Conservation (phyloP, 2,888 invertebrate species). For the Acleris laterana region DNA sequence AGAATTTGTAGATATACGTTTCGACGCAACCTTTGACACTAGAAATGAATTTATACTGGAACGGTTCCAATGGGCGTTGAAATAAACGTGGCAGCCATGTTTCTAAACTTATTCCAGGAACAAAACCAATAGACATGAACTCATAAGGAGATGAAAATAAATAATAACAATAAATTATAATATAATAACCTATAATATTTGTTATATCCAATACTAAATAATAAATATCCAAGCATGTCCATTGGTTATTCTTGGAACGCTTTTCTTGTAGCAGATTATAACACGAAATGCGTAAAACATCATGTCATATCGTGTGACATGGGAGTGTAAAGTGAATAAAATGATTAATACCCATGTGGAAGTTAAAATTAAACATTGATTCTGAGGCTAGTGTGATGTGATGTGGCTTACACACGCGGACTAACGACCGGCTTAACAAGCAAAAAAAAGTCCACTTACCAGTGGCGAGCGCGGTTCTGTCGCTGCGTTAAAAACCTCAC, state of each 20-base stretch:
- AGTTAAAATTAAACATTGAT: slow-evolving; percentile 24
- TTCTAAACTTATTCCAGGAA: slow-evolving; percentile 23
- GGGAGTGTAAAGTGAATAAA: slow-evolving; percentile 3
- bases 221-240: background rate
- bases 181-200: background rate
- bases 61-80: slow-evolving; percentile 61
- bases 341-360: slow-evolving; percentile 20
- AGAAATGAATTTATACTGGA: slow-evolving; percentile 56
- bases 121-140: slow-evolving; percentile 16
- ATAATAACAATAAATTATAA: background rate
- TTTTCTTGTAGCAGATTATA: slow-evolving; percentile 3
- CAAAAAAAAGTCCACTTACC: slow-evolving; percentile 34
- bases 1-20: background rate
- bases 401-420: slow-evolving; percentile 25
- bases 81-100: slow-evolving; percentile 18
- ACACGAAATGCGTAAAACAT: slow-evolving; percentile 7
- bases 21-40: slow-evolving; percentile 7
- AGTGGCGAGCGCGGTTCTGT: slow-evolving; percentile 10
- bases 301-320: background rate
- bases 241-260: background rate
- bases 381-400: slow-evolving; percentile 7
- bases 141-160: slow-evolving; percentile 11
- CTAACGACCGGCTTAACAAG: slow-evolving; percentile 29
- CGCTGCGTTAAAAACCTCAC: slow-evolving; percentile 17
- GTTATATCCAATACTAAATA: background rate